Base-by-base conservation (phyloP, 2,797 vertebrate species). In the Poecilia velifera region DNA sequence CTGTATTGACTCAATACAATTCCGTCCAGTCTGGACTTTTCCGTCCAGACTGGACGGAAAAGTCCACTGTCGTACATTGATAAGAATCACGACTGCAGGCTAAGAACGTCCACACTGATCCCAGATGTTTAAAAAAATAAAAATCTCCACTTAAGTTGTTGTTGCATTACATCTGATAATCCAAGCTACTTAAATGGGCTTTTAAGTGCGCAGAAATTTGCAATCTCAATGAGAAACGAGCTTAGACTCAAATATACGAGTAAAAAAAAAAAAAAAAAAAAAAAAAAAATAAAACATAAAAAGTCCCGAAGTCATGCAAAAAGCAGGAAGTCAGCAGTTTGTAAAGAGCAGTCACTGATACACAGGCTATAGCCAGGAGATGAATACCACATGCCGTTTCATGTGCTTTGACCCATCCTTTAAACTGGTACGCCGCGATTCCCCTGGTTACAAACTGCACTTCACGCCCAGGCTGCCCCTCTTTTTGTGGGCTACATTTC, bases 321-420 rank as follows among this genome's bases (percentile, higher is more conserved):
- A 73, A 47, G 71, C 16, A 49, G 28, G 16, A 49, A n/a, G 3
- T 57, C 10, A 57, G 36, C 73, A 41, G 9, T 76, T 62, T 62
- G 28, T 71, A 20, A 79, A 45, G 55, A 43, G 41, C 71, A 41
- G 14, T n/a, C 80, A 74, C 73, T 16, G 41, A 80, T 74, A 64
- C 18, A 31, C 57, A 71, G 16, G 47, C 68, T 76, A 80, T 31
- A 47, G 53, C 82, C 72, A 59, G 76, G 64, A 81, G 78, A 83
- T 73, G 82, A 81, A 73, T 49, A 77, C 82, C 84, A 64, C 90
- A 91, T 88, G 84, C 89, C 82, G 86, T 76, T 83, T 89, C 85
- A 79, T 55, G 89, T 85, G 82, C 79, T 77, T 81, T 84, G 83
- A 87, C 73, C 79, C 53, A 74, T 86, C 78, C 62, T 80, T 51